Evolutionary conservation across 2,888 invertebrate genomes (phyloP), one percentile per base, ranked within the genome.

Genomic region (Pardosa pseudoannulata): DNA sequence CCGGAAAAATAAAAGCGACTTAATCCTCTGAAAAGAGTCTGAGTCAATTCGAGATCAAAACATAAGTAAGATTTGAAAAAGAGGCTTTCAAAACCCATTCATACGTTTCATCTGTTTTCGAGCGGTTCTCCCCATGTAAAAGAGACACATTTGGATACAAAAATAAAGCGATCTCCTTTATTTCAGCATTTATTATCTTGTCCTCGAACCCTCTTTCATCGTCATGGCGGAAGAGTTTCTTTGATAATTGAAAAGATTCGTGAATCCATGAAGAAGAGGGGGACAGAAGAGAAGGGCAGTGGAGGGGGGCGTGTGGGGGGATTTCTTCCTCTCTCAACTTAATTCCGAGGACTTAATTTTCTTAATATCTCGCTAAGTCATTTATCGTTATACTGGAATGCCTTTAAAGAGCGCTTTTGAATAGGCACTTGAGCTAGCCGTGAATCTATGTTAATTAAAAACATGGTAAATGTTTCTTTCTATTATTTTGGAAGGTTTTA

Each of bases 311-410:
- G 9, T 41, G 65, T 32, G 64, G 56, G 70, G 16, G 71, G 56
- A 72, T 78, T 73, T 72, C 73, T 68, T 78, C 67, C 70, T 62
- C 68, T 29, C 31, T 67, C 68, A 79, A 85, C 78, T 85, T 79
- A 85, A 85, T 85, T 79, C 83, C 78, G 36, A 67, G 29, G 76
- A 85, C 83, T 85, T 85, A 85, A 85, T 85, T 85, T 85, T 85
- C 83, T 78, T 85, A 85, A 85, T 85, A 85, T 85, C 83, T 39
- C 78, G 29, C 78, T 79, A 73, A 85, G 78, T 85, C 72, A 85
- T 85, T 85, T 85, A 85, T 85, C 78, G 83, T 73, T 73, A 78
- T 79, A 71, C 9, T 19, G 67, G 36, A 67, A 67, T 56, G 56
- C 23, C 56, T 56, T 56, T n/a, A 56, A 56, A 23, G 65, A 29